Evolutionary conservation across 2,888 invertebrate genomes (phyloP), one percentile per base, ranked within the genome.

Genomic region (Monopis laevigella): DNA sequence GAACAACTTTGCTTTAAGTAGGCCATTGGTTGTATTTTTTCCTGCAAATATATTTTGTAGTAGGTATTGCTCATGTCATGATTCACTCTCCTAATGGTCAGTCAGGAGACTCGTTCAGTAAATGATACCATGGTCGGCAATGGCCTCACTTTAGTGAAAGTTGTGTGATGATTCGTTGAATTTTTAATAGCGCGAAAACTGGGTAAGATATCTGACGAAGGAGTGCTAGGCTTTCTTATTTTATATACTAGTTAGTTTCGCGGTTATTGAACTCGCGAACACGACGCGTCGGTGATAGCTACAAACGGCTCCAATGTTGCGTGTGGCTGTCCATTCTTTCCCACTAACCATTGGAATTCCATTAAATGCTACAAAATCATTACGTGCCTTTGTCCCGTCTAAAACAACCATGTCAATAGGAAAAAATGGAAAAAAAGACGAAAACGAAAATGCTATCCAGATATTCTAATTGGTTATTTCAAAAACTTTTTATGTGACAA

Each of bases 121-220:
- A 40, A 14, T 12, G 16, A n/a, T n/a, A n/a, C 14, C 29, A 29
- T 29, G 40, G 40, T 26, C 29, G 54, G 53, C 52, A 55, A 55
- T 55, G 54, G 54, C 53, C 54, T 54, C 57, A 56, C 56, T 60
- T 54, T 60, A 74, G 77, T 75, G 77, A 78, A 78, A 78, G 78
- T 75, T 65, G 63, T 67, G 65, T 66, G 71, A 68, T 65, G 68
- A 71, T 74, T 71, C 66, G 64, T 68, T 68, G 71, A 72, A 72
- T 68, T 70, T 71, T 74, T 72, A 75, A 72, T 72, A 70, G 63
- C 66, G 58, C 62, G 62, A 67, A 68, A 73, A 65, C 67, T 73
- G 70, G 69, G 70, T 65, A 72, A 70, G 65, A 63, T 57, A 67
- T 71, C 63, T 69, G 68, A 59, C 55, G 56, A 65, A 68, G 66